A percentile compares a stretch with the other conserved stretches of the same genome.
These are phyloP conservation scores for Varecia variegata DNA, from an alignment of 2,797 vertebrate species.

Conservation along the genomic window DNA sequence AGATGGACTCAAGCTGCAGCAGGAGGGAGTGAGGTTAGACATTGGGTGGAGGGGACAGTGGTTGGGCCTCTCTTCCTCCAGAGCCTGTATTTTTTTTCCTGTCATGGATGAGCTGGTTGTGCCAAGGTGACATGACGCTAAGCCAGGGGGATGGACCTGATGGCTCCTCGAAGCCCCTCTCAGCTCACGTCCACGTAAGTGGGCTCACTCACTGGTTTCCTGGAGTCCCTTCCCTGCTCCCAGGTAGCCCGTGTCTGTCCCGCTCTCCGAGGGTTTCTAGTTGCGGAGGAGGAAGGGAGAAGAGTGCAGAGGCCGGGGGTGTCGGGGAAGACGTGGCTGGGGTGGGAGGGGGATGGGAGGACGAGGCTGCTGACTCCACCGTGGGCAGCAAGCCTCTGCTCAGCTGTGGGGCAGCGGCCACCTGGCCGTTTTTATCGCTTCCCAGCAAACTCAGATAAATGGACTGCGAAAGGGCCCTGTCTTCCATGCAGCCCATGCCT, in stretches of 20 bases:
- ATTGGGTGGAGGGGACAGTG: too few species aligned
- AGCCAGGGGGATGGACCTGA: neutral
- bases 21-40: neutral
- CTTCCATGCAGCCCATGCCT: slow-evolving; percentile 25
- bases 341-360: neutral
- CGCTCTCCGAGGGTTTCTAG: neutral
- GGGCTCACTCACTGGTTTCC: neutral
- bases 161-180: neutral
- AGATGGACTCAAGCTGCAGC: neutral
- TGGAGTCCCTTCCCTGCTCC: neutral
- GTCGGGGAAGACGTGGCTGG: neutral
- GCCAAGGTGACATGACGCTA: neutral
- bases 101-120: neutral
- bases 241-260: neutral
- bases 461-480: slow-evolving; percentile 36
- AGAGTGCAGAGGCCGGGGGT: neutral
- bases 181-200: neutral
- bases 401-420: neutral
- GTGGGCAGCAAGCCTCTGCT: neutral
- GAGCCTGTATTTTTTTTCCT: neutral
- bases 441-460: slow-evolving; percentile 5
- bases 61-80: neutral
- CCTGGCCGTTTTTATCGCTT: neutral
- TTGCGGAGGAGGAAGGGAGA: neutral
- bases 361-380: neutral